Evolutionary conservation across 2,113 vertebrate species (phyloP), one percentile per base, ranked within the genome.

Genomic region (Bubo scandiacus): DNA sequence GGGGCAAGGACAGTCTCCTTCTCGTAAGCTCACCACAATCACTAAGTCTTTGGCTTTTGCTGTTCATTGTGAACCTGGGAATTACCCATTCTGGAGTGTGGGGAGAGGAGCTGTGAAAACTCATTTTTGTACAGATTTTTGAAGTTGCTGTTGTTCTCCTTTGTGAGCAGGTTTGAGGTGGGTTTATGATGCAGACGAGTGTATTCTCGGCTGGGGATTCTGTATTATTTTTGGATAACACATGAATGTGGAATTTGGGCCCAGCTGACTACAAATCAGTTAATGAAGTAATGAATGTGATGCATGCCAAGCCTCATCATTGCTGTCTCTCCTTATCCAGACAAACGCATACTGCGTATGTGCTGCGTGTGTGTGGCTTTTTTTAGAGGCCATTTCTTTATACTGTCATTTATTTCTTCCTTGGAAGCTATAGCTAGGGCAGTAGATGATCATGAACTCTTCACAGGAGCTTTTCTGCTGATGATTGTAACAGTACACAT

Each of bases 311-410:
- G 38, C 15, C 9, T 27, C 6, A 3, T n/a, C 10, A 1, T 90
- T 54, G 81, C 54, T 86, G 32, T 47, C 45, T 65, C 27, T 90
- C 67, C 40, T 61, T 67, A 40, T 26, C n/a, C 30, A 27, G 52
- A 85, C 36, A 85, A 68, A 49, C 1, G 13, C 4, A 0, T 29
- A 5, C 36, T 68, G 43, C 65, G 10, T 40, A 6, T 52, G 17
- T 87, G 32, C 52, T 9, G 0, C 8, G 0, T 57, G 12, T 61
- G 38, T 36, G 29, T 42, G 57, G 4, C 11, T 82, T 40, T 55
- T 52, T 36, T 67, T 47, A 40, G 40, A 49, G 55, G 12, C 23
- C 9, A 5, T 91, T 95, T 83, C n/a, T 26, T 77, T 45, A 17
- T 32, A 16, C 10, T 59, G 1, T 42, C 22, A 62, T 45, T 8